Conservation (phyloP, 2,888 invertebrate genomes). For the Achlya flavicornis region DNA sequence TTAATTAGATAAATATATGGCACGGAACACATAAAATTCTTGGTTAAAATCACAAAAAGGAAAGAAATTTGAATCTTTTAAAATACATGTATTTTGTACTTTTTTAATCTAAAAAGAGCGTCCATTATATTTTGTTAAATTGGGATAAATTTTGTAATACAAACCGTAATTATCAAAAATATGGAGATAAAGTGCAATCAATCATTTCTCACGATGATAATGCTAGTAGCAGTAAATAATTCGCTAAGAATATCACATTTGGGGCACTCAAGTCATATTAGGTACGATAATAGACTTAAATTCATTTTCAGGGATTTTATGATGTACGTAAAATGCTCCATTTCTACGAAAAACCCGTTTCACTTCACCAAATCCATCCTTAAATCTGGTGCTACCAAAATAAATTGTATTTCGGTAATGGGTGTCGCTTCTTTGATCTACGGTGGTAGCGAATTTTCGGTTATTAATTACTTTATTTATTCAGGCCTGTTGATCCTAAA, state of each 20-base stretch:
- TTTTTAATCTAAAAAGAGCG: too few species aligned
- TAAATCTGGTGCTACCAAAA: constrained; percentile 27
- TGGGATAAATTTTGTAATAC: too few species aligned
- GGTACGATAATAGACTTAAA: background rate
- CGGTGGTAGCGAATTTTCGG: constrained; percentile 40
- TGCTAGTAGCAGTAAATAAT: too few species aligned
- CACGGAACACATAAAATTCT: too few species aligned
- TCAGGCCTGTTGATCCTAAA: constrained; percentile 41
- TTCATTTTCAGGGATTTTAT: background rate
- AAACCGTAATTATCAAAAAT: too few species aligned
- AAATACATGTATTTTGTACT: too few species aligned
- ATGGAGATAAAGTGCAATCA: too few species aligned
- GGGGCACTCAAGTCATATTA: background rate
- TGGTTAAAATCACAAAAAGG: too few species aligned
- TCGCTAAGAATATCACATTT: background rate
- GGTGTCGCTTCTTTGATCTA: constrained; percentile 34
- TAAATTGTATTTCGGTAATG: constrained; percentile 40
- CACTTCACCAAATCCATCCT: constrained; percentile 22
- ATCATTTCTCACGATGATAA: too few species aligned
- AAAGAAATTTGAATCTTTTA: too few species aligned
- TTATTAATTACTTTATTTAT: constrained; percentile 56
- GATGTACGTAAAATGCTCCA: constrained; percentile 13
- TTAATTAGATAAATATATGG: too few species aligned
- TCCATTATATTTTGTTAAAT: too few species aligned
- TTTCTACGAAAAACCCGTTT: constrained; percentile 26